Percentiles rank a stretch among this genome's conserved stretches.
phyloP scores from a whole-genome alignment of 2,888 invertebrate species.

The Andrena hattorfiana region DNA sequence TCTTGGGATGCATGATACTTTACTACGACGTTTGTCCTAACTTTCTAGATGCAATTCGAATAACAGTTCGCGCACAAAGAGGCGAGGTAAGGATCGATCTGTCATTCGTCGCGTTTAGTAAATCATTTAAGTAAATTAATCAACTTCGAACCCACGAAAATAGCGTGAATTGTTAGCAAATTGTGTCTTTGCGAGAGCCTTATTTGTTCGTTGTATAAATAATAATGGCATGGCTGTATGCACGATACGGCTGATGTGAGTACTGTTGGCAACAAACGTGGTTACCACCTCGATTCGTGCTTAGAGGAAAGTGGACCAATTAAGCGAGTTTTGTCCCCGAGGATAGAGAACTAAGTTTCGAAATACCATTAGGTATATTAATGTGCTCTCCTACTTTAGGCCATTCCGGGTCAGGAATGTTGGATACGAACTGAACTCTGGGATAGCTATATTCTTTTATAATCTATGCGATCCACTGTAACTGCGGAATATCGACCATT shows the following conservation, averaged over 20 bases:
- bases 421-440: conserved; percentile 51
- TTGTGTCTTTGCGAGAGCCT: neutral
- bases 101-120: neutral
- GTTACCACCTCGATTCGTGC: conserved; percentile 63
- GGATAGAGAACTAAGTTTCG: conserved; percentile 63
- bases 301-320: conserved; percentile 68
- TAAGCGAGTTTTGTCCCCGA: conserved; percentile 70
- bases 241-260: conserved; percentile 30
- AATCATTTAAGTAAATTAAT: neutral
- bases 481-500: conserved; percentile 17
- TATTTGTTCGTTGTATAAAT: conserved; percentile 24
- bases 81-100: neutral
- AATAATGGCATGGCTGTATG: conserved; percentile 21
- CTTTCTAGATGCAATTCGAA: too few relatives aligned
- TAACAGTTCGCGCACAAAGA: too few relatives aligned
- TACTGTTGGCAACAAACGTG: conserved; percentile 53
- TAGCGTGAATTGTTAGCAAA: neutral
- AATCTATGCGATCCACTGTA: conserved; percentile 35
- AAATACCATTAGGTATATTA: conserved; percentile 71
- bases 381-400: conserved; percentile 65
- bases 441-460: conserved; percentile 50
- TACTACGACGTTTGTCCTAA: too few relatives aligned
- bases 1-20: too few relatives aligned
- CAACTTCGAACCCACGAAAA: neutral
- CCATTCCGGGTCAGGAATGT: conserved; percentile 66